A percentile compares a stretch with the other conserved stretches of the same genome.
These are phyloP conservation scores for Yponomeuta sedellus DNA, from an alignment of 2,888 invertebrate species.

Conservation along the genomic window DNA sequence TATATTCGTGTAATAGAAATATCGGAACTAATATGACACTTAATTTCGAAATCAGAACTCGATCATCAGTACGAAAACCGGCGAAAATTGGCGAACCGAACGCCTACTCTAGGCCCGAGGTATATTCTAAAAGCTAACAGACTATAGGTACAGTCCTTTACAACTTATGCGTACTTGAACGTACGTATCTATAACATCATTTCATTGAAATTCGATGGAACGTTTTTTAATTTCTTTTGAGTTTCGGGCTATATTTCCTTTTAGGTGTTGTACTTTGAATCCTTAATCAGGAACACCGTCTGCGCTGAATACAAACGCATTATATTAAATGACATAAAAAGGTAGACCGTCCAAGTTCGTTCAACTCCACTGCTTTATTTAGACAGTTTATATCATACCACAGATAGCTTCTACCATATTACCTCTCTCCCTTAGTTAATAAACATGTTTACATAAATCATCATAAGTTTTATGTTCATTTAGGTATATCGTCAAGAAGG, in stretches of 20 bases:
- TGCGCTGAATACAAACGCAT: conserved; percentile 60
- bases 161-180: too few relatives aligned
- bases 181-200: background rate
- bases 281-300: conserved; percentile 63
- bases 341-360: conserved; percentile 49
- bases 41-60: too few relatives aligned
- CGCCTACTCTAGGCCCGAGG: too few relatives aligned
- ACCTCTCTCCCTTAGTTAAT: conserved; percentile 3
- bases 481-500: background rate
- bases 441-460: background rate
- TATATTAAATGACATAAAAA: conserved; percentile 42
- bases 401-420: conserved; percentile 10
- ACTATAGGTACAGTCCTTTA: too few relatives aligned
- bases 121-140: too few relatives aligned
- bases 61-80: too few relatives aligned
- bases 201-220: conserved; percentile 8
- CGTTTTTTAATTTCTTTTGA: conserved; percentile 28
- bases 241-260: conserved; percentile 65
- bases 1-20: too few relatives aligned
- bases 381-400: conserved; percentile 24
- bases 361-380: conserved; percentile 45
- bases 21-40: too few relatives aligned
- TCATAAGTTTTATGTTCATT: conserved; percentile 3
- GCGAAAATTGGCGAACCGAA: too few relatives aligned
- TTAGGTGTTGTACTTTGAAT: conserved; percentile 69